Base-by-base conservation (phyloP, 2,113 vertebrate genomes). In the Regulus satrapa region DNA sequence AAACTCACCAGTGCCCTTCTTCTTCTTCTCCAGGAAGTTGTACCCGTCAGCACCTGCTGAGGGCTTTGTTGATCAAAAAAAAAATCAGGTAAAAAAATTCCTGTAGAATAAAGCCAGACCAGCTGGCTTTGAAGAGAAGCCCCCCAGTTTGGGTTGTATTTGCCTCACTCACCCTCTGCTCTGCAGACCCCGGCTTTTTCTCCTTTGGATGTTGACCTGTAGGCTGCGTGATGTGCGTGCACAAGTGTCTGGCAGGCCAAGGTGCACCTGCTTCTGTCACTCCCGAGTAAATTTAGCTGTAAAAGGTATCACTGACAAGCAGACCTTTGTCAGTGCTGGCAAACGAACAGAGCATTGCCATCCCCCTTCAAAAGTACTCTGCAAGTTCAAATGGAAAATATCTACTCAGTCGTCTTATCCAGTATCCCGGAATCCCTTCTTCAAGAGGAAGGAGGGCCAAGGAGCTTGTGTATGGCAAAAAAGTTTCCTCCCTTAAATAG, bases 61-160 rank as follows among this genome's bases (percentile, higher is more conserved):
- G 98, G 99, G 98, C 93, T 98, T 97, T 58, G 97, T 98, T 98
- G 98, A 98, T 98, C 94, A 98, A 98, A 98, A 76, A 98, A 98
- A 76, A 51, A 63, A 18, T 77, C 97, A 98, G 97, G 98, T 98
- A 98, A 98, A 98, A 97, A 98, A 96, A 97, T 96, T 98, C 98
- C 95, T 90, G 98, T 98, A 97, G 88, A 97, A 98, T 99, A 98
- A 99, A 99, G 99, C 99, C 99, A 99, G 99, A 99, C 99, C 99
- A 99, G 99, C 99, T 99, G 99, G 99, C 99, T 99, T 99, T 99
- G 98, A 98, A 98, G 98, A 99, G 98, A 99, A 99, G 98, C 99
- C 98, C 98, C 98, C 99, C 98, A 95, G 98, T 98, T 98, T 98
- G 99, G 99, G 98, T 98, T 98, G 98, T 98, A 96, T 98, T 98